Evolutionary conservation across 2,113 vertebrate species (phyloP).

Genomic region (Diadophis punctatus): DNA sequence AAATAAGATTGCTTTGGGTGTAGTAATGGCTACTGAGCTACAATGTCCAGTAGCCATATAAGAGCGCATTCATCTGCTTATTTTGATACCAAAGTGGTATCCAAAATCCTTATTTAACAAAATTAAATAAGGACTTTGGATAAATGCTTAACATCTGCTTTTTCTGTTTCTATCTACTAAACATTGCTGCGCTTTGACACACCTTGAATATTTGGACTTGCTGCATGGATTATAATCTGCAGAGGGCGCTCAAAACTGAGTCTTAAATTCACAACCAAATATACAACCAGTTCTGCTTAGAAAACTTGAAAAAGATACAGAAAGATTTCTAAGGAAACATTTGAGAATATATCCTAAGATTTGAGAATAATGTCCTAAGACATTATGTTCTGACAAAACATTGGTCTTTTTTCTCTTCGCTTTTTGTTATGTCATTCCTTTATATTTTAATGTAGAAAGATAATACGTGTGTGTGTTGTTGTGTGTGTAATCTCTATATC

Average conservation of each 20-base stretch:
- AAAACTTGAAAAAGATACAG: not conserved
- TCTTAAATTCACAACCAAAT: not conserved
- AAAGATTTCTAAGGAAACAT: not conserved
- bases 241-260: not conserved
- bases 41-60: not conserved
- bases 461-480: not conserved
- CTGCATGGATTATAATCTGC: not conserved
- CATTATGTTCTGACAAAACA: not conserved
- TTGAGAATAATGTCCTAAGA: not conserved
- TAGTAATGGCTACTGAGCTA: not conserved
- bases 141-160: not conserved
- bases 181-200: not conserved
- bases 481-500: not conserved
- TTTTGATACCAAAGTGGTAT: not conserved
- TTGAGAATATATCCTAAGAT: not conserved
- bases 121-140: not conserved
- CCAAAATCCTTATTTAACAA: not conserved
- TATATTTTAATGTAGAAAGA: not conserved
- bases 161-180: no score
- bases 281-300: not conserved
- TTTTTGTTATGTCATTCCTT: not conserved
- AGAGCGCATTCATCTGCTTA: not conserved
- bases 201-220: not conserved
- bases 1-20: accelerated
- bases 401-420: not conserved